Percentiles rank a stretch among this genome's conserved stretches.
Conservation (phyloP, 2,113 vertebrate species). For the Heterochromis multidens region DNA sequence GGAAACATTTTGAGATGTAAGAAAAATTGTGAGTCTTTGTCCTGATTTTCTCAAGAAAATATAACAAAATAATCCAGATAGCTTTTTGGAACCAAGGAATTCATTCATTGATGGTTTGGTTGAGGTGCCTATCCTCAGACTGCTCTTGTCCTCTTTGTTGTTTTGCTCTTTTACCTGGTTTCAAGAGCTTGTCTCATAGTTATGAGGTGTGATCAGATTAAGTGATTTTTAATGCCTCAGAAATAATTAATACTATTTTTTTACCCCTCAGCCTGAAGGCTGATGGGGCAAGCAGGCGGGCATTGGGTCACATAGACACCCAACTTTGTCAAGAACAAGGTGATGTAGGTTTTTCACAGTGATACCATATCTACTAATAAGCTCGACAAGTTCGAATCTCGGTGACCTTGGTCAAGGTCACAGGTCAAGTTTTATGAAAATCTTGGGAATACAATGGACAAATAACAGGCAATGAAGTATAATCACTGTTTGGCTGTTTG, state of each 20-base stretch:
- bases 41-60: not conserved
- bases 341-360: not conserved
- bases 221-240: not conserved
- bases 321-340: too few species aligned
- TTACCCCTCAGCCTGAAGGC: too few species aligned
- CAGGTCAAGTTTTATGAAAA: not conserved
- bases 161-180: not conserved
- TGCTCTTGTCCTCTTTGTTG: not conserved
- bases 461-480: not conserved
- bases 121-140: accelerated
- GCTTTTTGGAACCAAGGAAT: not conserved
- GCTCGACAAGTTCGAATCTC: not conserved
- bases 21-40: too few species aligned
- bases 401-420: accelerated
- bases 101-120: not conserved
- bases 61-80: not conserved
- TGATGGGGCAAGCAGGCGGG: too few species aligned
- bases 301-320: too few species aligned
- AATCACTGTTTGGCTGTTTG: not conserved
- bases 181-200: not conserved
- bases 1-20: not conserved
- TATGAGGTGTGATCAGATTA: not conserved
- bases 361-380: not conserved
- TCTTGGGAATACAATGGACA: too few species aligned
- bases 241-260: too few species aligned